phyloP scores from a whole-genome alignment of 2,113 vertebrate species.

The Pygathrix nemaeus region DNA sequence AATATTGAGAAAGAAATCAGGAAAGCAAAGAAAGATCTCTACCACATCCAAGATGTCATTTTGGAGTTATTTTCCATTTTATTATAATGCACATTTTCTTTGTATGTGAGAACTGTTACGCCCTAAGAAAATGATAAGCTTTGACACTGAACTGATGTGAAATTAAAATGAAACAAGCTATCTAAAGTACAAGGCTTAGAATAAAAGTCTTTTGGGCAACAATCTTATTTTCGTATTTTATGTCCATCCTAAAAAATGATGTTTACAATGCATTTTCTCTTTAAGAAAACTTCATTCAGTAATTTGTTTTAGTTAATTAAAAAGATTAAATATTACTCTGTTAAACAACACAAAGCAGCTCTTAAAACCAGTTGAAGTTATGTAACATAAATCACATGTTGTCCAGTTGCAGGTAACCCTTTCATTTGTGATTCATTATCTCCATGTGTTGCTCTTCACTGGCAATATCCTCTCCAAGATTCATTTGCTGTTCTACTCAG shows the following conservation, averaged over 20 bases:
- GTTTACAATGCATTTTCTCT: not conserved
- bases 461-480: not conserved
- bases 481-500: not conserved
- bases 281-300: not conserved
- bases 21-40: not conserved
- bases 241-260: slow-evolving; percentile 27
- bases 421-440: not conserved
- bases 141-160: not conserved
- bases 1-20: slow-evolving; percentile 13
- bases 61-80: not conserved
- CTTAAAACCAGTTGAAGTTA: slow-evolving; percentile 2
- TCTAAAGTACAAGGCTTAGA: not conserved
- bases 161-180: not conserved
- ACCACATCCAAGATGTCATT: not conserved
- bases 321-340: not conserved
- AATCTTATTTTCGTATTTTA: slow-evolving; percentile 7
- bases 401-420: not conserved
- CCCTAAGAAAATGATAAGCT: not conserved
- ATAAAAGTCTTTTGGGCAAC: not conserved
- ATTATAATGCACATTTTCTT: not conserved
- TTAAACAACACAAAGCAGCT: not conserved
- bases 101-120: not conserved
- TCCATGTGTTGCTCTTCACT: not conserved
- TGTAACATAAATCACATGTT: not conserved
- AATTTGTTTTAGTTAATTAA: slow-evolving; percentile 30